A percentile compares a stretch with the other conserved stretches of the same genome.
phyloP scores from a whole-genome alignment of 2,888 invertebrate genomes.

The Melikaiella ostensackeni region DNA sequence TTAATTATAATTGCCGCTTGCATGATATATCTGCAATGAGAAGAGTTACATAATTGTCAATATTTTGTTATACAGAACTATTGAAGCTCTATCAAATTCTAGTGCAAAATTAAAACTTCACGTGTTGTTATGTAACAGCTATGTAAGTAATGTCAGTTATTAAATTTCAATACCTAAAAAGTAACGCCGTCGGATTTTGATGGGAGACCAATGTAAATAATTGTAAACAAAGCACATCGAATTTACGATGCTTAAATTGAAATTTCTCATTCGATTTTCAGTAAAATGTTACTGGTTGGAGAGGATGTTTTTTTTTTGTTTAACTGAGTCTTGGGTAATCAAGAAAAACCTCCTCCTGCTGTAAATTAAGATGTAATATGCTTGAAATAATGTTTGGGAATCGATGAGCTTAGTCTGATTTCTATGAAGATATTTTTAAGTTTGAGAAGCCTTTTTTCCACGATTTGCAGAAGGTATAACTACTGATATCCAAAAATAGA shows the following conservation, averaged over 20 bases:
- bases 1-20: not conserved
- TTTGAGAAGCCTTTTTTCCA: no score
- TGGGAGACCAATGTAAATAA: constrained; percentile 68
- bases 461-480: no score
- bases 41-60: not conserved
- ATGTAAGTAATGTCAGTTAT: not conserved
- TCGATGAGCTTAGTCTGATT: no score
- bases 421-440: no score
- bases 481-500: no score
- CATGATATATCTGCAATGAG: not conserved
- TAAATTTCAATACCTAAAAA: not conserved
- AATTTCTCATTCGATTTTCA: constrained; percentile 40
- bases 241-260: constrained; percentile 61
- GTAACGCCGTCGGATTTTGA: constrained; percentile 57
- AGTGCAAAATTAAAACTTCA: no score
- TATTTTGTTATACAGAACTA: not conserved
- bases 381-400: no score
- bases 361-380: no score
- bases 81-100: not conserved
- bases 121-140: no score
- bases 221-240: constrained; percentile 66
- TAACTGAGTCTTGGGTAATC: not conserved
- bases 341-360: not conserved
- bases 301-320: not conserved
- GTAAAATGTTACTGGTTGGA: not conserved